These are phyloP conservation scores for Myiozetetes cayanensis DNA, from an alignment of 2,113 vertebrate species.

Conservation along the genomic window DNA sequence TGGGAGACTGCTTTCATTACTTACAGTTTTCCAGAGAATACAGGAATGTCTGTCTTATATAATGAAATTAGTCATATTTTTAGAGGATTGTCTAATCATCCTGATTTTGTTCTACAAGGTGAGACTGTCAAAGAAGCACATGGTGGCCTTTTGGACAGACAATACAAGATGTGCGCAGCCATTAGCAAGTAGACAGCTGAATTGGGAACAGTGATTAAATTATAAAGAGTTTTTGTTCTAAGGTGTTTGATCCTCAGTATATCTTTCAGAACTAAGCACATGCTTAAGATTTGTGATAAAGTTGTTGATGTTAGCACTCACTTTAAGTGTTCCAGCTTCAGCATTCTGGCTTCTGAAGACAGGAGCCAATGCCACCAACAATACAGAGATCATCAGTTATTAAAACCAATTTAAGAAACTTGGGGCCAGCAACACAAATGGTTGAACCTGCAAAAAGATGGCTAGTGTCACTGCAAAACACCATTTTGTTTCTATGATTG, in stretches of 20 bases:
- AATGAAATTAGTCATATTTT: neutral
- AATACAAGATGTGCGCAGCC: neutral
- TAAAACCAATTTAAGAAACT: neutral
- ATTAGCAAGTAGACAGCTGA: constrained; percentile 7
- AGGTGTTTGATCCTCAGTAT: neutral
- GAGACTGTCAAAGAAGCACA: neutral
- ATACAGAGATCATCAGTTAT: neutral
- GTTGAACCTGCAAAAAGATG: neutral
- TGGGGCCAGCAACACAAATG: neutral
- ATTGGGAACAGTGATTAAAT: neutral
- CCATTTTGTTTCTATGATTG: neutral
- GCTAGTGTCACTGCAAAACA: neutral
- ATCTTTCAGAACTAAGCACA: neutral
- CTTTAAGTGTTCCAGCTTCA: neutral
- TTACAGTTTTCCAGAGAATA: neutral
- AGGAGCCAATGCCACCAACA: neutral
- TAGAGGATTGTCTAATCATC: neutral
- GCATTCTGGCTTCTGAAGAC: neutral
- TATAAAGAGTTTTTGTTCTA: constrained; percentile 19
- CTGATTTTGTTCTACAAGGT: neutral
- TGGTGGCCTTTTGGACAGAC: neutral
- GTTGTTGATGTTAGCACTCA: neutral
- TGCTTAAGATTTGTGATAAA: neutral
- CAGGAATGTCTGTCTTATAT: neutral
- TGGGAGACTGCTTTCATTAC: neutral